Base-by-base conservation (phyloP, 2,888 invertebrate species). In the Pyrrhosoma nymphula region DNA sequence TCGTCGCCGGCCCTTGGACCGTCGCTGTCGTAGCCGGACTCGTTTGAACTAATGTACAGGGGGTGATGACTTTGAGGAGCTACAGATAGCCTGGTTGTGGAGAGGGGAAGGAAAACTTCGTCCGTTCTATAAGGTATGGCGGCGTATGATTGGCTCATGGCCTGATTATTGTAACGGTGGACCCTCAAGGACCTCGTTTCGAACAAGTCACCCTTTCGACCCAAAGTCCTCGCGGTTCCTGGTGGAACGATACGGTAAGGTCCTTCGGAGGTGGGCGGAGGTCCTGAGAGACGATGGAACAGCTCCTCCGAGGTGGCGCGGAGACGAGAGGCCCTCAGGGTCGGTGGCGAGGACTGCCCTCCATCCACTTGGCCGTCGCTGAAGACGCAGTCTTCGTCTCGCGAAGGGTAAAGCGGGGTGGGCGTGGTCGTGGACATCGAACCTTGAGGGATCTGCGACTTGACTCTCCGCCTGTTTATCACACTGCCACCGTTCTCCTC, bases 21-120 rank as follows among this genome's bases (percentile, higher is more conserved):
- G 96, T 98, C 98, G 97, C 98, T 98, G 96, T 98, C 98, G 96
- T 98, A 98, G 88, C 98, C 98, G 95, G 98, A 98, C 97, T 98
- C 98, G 97, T 98, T 98, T 90, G 98, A 98, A 97, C 98, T 98
- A 95, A 98, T 98, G 97, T 98, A 98, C 97, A 98, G 97, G 95
- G 96, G 96, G 91, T 96, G 95, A n/a, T 95, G 95, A 20, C 95
- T 95, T 18, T 95, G 91, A 3, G 91, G 91, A 23, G 93, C 69
- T 4, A 93, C 93, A n/a, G 93, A 93, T 16, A 93, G 93, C 30
- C 69, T 93, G 14, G 93, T 93, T 16, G 93, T 93, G 55, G 93
- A 93, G 16, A 93, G 18, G 4, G 93, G 93, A 0, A 93, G 93
- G 47, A 93, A 93, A 90, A 69, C 95, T 56, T 88, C 95, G 88